Base-by-base conservation (phyloP, 2,888 invertebrate species). In the Agonopterix alstromeriana region DNA sequence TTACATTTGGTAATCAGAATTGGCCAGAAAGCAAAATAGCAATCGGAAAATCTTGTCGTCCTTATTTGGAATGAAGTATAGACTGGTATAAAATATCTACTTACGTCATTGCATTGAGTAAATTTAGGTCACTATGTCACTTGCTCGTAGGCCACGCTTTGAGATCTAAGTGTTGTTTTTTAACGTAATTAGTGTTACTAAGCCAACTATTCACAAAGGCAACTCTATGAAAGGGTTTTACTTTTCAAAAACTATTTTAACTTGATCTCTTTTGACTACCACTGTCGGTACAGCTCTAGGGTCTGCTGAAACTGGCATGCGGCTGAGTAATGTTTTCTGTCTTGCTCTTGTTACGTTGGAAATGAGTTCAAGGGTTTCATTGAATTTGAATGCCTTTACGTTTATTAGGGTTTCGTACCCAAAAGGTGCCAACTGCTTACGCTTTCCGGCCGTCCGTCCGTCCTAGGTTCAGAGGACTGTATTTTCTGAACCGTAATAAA, bases 151-250 rank as follows among this genome's bases (percentile, higher is more conserved):
- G 12, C 35, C 35, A 35, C 35, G 47, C 42, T 47, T 47, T 45
- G 40, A 45, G 49, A 41, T n/a, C 38, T 40, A 47, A 46, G 52
- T 50, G 47, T 50, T 52, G 50, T 51, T 55, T 42, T 54, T 53
- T 53, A 53, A 55, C 55, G 48, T 55, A 53, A 55, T 55, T 55
- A 55, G 53, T 51, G 55, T 51, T 51, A 48, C 49, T 43, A 48
- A 47, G 45, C 51, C 53, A 49, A 49, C 17, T 17, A 17, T 47
- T 46, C 48, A 52, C 49, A 51, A 49, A 47, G 48, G 45, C 9
- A 38, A 38, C 38, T n/a, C 11, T 51, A 35, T 50, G 50, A 48
- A 53, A 49, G 48, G 50, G 48, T 48, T 50, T 7, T 27, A 27
- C 27, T 27, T 27, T 27, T 10, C 36, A 27, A 12, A 43, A 9